phyloP scores from a whole-genome alignment of 2,888 invertebrate genomes.

The Drepanosiphum platanoidis region DNA sequence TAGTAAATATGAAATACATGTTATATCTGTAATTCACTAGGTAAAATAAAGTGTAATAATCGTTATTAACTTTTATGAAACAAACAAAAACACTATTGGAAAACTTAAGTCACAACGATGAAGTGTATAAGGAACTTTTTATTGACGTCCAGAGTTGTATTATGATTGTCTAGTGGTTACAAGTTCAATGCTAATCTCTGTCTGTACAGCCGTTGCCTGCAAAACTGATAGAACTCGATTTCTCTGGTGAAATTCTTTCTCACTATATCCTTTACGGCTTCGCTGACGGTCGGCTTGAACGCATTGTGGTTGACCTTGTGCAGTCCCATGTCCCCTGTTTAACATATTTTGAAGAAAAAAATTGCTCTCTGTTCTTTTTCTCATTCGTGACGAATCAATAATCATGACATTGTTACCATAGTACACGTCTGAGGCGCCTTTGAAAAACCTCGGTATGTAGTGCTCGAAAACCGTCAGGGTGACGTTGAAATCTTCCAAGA shows the following conservation, averaged over 20 bases:
- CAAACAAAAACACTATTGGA: neutral
- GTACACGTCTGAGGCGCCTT: constrained; percentile 80
- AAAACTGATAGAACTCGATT: constrained; percentile 92
- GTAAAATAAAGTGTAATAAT: neutral
- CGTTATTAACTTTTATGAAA: neutral
- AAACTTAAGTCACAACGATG: constrained; percentile 6
- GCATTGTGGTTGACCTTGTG: constrained; percentile 85
- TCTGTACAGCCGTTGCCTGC: constrained; percentile 83
- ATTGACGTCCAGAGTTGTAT: neutral
- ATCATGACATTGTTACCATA: no score
- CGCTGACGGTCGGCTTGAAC: constrained; percentile 87
- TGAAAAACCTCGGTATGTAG: constrained; percentile 85
- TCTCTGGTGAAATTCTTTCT: constrained; percentile 87
- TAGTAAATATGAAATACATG: neutral
- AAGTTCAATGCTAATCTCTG: constrained; percentile 80
- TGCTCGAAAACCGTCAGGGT: constrained; percentile 86
- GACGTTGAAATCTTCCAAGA: constrained; percentile 86
- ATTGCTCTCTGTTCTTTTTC: no score
- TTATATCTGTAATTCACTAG: neutral
- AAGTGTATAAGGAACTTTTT: constrained; percentile 16
- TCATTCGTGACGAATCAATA: no score
- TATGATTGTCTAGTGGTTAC: constrained; percentile 64
- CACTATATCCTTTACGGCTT: constrained; percentile 85
- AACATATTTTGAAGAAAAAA: neutral
- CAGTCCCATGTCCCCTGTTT: constrained; percentile 79